Base-by-base conservation (phyloP, 2,888 invertebrate genomes). In the Dynastes maya region DNA sequence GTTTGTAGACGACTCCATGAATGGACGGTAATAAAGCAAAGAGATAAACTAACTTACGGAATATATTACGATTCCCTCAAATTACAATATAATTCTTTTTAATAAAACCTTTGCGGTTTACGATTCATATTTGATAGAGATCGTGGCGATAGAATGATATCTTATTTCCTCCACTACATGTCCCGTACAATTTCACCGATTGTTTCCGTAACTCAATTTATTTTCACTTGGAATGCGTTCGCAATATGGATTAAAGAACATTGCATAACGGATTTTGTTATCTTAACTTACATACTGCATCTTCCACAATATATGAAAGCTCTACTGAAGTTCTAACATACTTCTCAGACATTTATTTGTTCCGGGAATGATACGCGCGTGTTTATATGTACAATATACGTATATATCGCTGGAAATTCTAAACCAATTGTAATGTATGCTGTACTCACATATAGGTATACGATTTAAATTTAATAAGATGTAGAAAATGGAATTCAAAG, bases 21-120 rank as follows among this genome's bases (percentile, higher is more conserved):
- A 72, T 72, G 40, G 58, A 40, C 58, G 72, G 72, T 72, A 72
- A 72, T 72, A 72, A 72, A 72, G 61, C 22, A 37, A 27, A 58
- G 72, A 37, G 37, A 61, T 61, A 45, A 40, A 61, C 72, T 37
- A 37, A 58, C 72, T 72, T 72, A 4, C 40, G 32, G 40, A 58
- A 72, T 55, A 72, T 58, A 58, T 40, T 72, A 72, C 1, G 45
- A 16, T 45, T 45, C 58, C 72, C 72, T 22, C 40, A 72, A 72
- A 72, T 72, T 71, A 71, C 37, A 58, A 40, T 58, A 58, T 11
- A 37, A 58, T 58, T 40, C 40, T 40, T 58, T 40, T 58, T 72
- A 61, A 72, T 72, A 72, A 22, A 58, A 16, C 9, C 22, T 72
- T 72, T 72, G 58, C 72, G 32, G 32, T 32, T 32, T 58, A 58